Evolutionary conservation across 2,888 invertebrate genomes (phyloP).

Genomic region (Therioaphis trifolii): DNA sequence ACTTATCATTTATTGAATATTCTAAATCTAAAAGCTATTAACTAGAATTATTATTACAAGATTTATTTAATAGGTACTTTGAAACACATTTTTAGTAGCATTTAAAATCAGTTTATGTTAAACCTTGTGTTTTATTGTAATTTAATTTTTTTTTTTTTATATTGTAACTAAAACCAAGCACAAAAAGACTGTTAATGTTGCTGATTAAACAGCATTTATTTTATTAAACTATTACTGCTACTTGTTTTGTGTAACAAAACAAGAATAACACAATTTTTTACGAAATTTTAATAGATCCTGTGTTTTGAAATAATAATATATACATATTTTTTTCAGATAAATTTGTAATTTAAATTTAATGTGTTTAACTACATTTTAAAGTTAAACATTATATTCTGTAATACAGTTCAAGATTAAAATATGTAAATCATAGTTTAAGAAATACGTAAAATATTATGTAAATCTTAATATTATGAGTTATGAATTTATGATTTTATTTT

Average conservation of each 20-base stretch:
- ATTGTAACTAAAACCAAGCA: conserved; percentile 28
- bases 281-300: neutral
- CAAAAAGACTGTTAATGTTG: conserved; percentile 51
- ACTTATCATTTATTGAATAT: neutral
- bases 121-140: conserved; percentile 1
- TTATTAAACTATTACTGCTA: conserved; percentile 20
- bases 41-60: conserved; percentile 31
- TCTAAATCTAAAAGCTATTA: conserved; percentile 10
- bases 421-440: too few species aligned
- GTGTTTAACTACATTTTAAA: too few species aligned
- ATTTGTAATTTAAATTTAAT: neutral
- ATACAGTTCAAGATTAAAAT: too few species aligned
- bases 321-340: conserved; percentile 9
- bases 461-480: too few species aligned
- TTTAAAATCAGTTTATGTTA: conserved; percentile 12
- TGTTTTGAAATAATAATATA: conserved; percentile 1
- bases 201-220: conserved; percentile 33
- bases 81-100: neutral
- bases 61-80: neutral
- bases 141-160: conserved; percentile 21
- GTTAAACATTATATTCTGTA: too few species aligned
- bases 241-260: conserved; percentile 24
- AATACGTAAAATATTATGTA: too few species aligned
- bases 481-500: too few species aligned
- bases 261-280: conserved; percentile 32